Evolutionary conservation across 2,797 vertebrate species (phyloP), one percentile per base, ranked within the genome.

Genomic region (Rousettus madagascariensis): DNA sequence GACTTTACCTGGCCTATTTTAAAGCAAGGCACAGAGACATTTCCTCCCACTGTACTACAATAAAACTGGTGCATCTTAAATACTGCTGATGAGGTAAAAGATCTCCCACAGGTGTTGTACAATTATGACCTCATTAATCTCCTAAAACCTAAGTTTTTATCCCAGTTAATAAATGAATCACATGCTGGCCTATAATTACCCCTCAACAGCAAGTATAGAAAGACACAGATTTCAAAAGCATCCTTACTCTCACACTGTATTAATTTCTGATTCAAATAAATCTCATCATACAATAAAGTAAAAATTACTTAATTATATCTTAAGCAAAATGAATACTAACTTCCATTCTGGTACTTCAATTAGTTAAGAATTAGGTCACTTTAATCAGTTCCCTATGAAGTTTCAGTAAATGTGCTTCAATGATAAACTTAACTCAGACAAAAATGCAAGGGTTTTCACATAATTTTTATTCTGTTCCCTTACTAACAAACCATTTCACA

Each of bases 321-420:
- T 88, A 75, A 82, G 38, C 53, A 90, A 96, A 96, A 94, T 82
- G 46, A 90, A 95, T 51, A 22, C 61, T 93, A 95, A 90, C 68
- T 59, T 95, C 66, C 49, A 53, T 85, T 72, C 51, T 65, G 41
- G 72, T 66, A 74, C 71, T 96, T 97, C 80, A 82, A 66, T 97
- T 97, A 97, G 96, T 98, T 98, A 97, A 97, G 90, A 97, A 97
- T 96, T 88, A 96, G 98, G 97, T 98, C 97, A 98, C 53, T 90
- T 93, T 91, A 63, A 78, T 95, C 95, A 96, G 95, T 94, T 97
- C 97, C 94, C 94, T 95, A 92, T 86, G 91, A 96, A 96, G 88
- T 75, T 93, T 97, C 78, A 92, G 91, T 43, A 97, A 97, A 93
- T 93, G 91, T 96, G 88, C 85, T 97, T 98, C 97, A 92, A 96